Percentiles rank a stretch among this genome's conserved stretches.
Evolutionary conservation across 2,113 vertebrate genomes (phyloP).

Genomic region (Mellivora capensis): DNA sequence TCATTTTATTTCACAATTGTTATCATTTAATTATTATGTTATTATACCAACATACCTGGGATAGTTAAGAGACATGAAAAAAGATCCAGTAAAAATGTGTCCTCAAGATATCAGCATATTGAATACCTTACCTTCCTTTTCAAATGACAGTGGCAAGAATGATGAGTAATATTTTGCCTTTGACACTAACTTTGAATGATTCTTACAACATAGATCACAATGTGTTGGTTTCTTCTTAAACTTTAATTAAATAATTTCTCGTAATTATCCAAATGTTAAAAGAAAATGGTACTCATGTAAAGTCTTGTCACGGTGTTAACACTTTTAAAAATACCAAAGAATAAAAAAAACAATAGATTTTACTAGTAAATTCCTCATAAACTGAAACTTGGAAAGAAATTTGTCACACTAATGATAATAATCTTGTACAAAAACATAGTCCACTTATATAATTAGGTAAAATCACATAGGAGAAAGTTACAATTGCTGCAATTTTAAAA

Average conservation of each 20-base stretch:
- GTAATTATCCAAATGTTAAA: not conserved
- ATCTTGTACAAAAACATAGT: constrained; percentile 10
- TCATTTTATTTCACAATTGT: not conserved
- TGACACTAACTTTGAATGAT: not conserved
- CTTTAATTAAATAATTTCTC: not conserved
- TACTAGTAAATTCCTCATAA: constrained; percentile 6
- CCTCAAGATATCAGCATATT: not conserved
- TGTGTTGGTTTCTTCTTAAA: not conserved
- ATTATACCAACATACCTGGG: not conserved
- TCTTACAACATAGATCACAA: not conserved
- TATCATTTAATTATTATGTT: not conserved
- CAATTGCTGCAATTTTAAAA: not conserved
- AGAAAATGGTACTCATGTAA: not conserved
- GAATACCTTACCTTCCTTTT: not conserved
- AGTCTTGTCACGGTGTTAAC: not conserved
- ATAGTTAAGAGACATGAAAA: not conserved
- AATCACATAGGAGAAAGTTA: not conserved
- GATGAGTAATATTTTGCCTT: not conserved
- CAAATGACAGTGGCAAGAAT: not conserved
- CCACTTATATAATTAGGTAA: not conserved
- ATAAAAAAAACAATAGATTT: not conserved
- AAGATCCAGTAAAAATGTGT: not conserved
- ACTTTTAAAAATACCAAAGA: not conserved
- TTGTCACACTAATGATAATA: constrained; percentile 4
- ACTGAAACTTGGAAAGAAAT: not conserved